A percentile compares a stretch with the other conserved stretches of the same genome.
Evolutionary conservation across 1,140 invertebrate species (phyloP).

Genomic region (Theocolax elegans): DNA sequence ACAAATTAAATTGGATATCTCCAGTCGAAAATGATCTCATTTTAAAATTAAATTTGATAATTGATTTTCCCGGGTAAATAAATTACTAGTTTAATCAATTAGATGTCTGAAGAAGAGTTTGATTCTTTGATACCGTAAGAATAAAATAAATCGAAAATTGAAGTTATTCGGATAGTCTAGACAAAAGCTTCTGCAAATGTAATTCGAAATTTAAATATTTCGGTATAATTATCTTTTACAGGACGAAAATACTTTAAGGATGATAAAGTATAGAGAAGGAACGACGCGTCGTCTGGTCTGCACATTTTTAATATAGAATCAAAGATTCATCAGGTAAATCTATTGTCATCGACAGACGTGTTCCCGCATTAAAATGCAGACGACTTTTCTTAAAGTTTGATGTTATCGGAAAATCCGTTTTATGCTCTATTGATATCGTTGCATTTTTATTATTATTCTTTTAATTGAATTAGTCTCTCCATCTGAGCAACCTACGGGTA

Average conservation of each 20-base stretch:
- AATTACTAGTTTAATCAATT: slow-evolving; percentile 3
- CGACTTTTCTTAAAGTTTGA: slow-evolving; percentile 16
- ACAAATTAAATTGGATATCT: neutral
- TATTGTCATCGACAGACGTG: neutral
- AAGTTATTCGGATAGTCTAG: slow-evolving; percentile 27
- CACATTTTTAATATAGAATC: slow-evolving; percentile 26
- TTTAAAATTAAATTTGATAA: neutral
- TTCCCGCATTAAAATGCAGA: slow-evolving; percentile 28
- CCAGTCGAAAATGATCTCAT: neutral
- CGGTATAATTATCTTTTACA: slow-evolving; percentile 26
- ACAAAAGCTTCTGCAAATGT: slow-evolving; percentile 13
- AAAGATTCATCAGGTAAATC: slow-evolving; percentile 15
- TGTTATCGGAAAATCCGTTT: slow-evolving; percentile 23
- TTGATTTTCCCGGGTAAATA: neutral
- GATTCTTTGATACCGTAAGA: neutral
- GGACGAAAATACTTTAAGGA: slow-evolving; percentile 21
- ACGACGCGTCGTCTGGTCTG: slow-evolving; percentile 31
- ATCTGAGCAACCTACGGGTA: too few relatives aligned
- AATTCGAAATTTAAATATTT: slow-evolving; percentile 23
- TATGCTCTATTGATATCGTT: slow-evolving; percentile 22
- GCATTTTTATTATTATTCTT: neutral
- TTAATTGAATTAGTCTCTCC: neutral
- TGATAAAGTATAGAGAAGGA: slow-evolving; percentile 25
- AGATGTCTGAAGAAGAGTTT: neutral
- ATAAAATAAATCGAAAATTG: neutral